Base-by-base conservation (phyloP, 2,113 vertebrate species). In the Sylvilagus bachmani region DNA sequence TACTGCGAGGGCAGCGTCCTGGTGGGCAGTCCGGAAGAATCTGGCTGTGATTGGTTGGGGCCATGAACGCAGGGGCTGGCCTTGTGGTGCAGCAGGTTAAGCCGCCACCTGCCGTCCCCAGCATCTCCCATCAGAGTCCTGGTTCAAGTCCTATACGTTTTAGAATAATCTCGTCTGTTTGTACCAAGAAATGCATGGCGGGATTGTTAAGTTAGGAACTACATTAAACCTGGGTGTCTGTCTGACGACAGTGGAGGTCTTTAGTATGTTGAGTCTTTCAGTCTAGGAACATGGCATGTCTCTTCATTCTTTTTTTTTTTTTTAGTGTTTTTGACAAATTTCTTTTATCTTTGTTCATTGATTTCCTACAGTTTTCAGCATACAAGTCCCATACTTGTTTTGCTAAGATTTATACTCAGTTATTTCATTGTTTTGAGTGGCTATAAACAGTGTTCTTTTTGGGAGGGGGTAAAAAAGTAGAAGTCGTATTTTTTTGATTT, bases 291-390 rank as follows among this genome's bases (percentile, higher is more conserved):
- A 17, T 73, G 44, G 8, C 16, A 5, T 77, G 9, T 66, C 27
- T 91, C 17, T 82, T 29, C 66, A 71, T 49, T 85, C 70, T 66
- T 33, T 67, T 77, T 70, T 67, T 77, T 70, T 16, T 17, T 82
- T 79, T 74, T 38, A 38, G 38, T 38, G 38, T 38, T 38, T 38
- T 38, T 38, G 38, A 38, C 17, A 38, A 0, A 55, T 53, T 64
- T 78, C 19, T 82, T 77, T 91, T 31, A 61, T 61, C 10, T 83
- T 89, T 58, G 44, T 94, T 86, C 44, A 81, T 33, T 64, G 58
- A 38, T 64, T 67, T 66, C 27, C 64, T 88, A 62, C 10, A 66
- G 19, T 38, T 92, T 83, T n/a, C 27, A 36, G 31, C 24, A 25
- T 73, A 27, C 8, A 64, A 83, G 12, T 44, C 3, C n/a, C 66